Evolutionary conservation across 2,888 invertebrate genomes (phyloP).

Genomic region (Ectemnius lituratus): DNA sequence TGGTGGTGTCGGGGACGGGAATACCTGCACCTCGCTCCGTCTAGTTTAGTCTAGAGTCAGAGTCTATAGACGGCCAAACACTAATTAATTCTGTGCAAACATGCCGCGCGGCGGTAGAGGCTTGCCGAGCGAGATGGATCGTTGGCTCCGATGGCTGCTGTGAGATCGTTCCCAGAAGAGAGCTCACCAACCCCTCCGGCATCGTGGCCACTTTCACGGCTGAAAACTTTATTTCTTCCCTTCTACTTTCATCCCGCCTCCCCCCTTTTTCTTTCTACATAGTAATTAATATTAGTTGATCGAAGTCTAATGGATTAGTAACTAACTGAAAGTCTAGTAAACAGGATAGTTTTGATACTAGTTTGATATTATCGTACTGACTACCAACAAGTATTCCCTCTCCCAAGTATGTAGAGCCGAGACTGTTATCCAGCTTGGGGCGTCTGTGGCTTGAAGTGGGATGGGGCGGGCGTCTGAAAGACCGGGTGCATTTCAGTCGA

Average conservation of each 20-base stretch:
- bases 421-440: too few species aligned
- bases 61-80: constrained; percentile 70
- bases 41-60: constrained; percentile 66
- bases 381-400: too few species aligned
- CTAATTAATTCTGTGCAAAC: constrained; percentile 75
- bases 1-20: constrained; percentile 34
- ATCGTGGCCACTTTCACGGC: constrained; percentile 33
- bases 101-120: constrained; percentile 39
- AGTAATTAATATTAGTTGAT: too few species aligned
- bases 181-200: constrained; percentile 34
- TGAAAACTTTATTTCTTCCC: not conserved
- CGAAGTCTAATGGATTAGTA: too few species aligned
- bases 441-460: too few species aligned
- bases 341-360: too few species aligned
- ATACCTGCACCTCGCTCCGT: constrained; percentile 52
- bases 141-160: constrained; percentile 46
- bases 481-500: too few species aligned
- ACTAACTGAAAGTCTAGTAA: too few species aligned
- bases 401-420: too few species aligned
- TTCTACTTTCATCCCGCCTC: not conserved
- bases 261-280: too few species aligned
- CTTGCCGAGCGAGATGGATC: constrained; percentile 46
- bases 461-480: too few species aligned
- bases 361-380: too few species aligned
- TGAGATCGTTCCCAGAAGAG: constrained; percentile 40